Base-by-base conservation (phyloP, 1,140 invertebrate species). In the Drosophila pallidifrons region DNA sequence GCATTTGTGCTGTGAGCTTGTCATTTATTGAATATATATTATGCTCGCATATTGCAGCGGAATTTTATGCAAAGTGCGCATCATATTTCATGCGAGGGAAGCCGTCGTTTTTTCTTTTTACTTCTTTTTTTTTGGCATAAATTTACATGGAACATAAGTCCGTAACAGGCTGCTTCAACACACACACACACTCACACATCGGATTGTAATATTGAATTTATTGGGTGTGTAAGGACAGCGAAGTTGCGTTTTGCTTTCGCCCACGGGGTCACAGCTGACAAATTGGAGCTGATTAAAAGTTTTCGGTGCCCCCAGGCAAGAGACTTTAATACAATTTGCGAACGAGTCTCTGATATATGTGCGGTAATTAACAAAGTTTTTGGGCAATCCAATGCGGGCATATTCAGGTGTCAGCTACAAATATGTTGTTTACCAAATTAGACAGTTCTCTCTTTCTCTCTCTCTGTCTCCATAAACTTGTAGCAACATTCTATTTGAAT, bases 1-100 rank as follows among this genome's bases (percentile, higher is more conserved):
- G 6, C 52, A 35, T 25, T 25, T 25, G 20, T 30, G 6, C 11
- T 43, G 11, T 20, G 15, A 10, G 15, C 32, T 16, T 38, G 52
- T 43, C 10, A 43, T 68, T 43, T 71, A 67, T 71, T 57, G 60
- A 75, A 78, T 43, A 10, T 38, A 25, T 25, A 25, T 25, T 25
- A 15, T 43, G 41, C 41, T 43, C 41, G 41, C 82, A 76, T 61
- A 79, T 76, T 81, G 79, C 76, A 74, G 55, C 43, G 57, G 63
- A 43, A 47, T 76, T 67, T 76, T 82, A 82, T 87, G 79, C 72
- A 82, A 81, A 78, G 54, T 47, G 71, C 58, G 30, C 46, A 32
- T 59, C 60, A 55, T 65, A 75, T 82, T 67, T 72, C 75, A 57
- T 52, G 16, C 41, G 35, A 28, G 4, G 45, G 28, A 64, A 82